Conservation (phyloP, 2,113 vertebrate species). For the Siniperca chuatsi region DNA sequence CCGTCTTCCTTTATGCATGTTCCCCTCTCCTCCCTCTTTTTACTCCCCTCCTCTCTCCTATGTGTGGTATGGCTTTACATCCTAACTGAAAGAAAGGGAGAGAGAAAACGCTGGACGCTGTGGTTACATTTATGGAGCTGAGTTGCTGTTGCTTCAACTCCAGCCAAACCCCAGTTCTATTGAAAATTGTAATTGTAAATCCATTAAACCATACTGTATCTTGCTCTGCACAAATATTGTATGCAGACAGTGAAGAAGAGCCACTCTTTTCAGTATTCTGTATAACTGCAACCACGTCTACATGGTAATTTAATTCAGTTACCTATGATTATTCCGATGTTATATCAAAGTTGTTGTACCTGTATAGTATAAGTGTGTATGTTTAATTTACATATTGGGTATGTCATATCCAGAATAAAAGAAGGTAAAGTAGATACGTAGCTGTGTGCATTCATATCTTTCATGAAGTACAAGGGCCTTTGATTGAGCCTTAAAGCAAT, state of each 20-base stretch:
- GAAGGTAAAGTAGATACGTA: background rate
- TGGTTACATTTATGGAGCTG: conserved; percentile 12
- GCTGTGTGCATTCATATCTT: background rate
- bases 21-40: conserved; percentile 29
- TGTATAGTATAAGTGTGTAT: background rate
- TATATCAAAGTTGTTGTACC: background rate
- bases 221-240: background rate
- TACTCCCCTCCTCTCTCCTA: background rate
- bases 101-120: conserved; percentile 4
- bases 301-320: background rate
- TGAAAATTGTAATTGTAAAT: background rate
- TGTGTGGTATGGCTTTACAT: conserved; percentile 19
- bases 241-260: background rate
- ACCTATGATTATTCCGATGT: background rate
- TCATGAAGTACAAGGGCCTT: background rate
- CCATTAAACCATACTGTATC: background rate
- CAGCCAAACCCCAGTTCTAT: background rate
- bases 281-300: background rate
- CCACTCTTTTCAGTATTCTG: background rate
- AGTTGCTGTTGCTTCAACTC: background rate
- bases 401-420: background rate
- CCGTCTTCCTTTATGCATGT: conserved; percentile 30
- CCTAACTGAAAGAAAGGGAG: conserved; percentile 23
- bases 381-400: background rate
- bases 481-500: background rate